phyloP scores from a whole-genome alignment of 2,888 invertebrate species.

The Trichogramma evanescens region DNA sequence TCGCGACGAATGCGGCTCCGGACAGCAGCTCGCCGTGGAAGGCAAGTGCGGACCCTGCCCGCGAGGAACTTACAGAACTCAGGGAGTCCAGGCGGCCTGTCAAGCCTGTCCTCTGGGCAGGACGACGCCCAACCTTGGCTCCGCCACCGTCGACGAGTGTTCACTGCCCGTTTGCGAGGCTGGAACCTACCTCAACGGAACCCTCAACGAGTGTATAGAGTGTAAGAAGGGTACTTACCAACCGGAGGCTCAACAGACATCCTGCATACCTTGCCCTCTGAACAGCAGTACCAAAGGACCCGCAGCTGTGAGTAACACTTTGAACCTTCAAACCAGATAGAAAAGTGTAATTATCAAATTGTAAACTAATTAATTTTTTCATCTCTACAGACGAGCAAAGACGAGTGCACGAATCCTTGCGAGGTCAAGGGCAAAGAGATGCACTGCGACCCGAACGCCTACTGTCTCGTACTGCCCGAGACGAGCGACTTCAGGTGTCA shows the following conservation, averaged over 20 bases:
- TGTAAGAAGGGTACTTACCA: conserved; percentile 90
- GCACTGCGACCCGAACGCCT: conserved; percentile 81
- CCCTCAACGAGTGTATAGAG: conserved; percentile 75
- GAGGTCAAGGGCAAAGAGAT: conserved; percentile 74
- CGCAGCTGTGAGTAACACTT: conserved; percentile 64
- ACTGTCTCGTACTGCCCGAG: conserved; percentile 75
- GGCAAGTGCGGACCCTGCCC: conserved; percentile 92
- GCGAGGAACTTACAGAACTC: conserved; percentile 76
- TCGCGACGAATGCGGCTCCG: conserved; percentile 81
- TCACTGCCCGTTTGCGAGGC: conserved; percentile 75
- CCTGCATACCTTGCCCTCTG: conserved; percentile 79
- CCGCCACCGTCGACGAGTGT: conserved; percentile 81
- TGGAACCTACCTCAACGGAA: conserved; percentile 80
- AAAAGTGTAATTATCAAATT: background rate
- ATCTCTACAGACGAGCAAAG: conserved; percentile 59
- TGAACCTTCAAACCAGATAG: background rate
- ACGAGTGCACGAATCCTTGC: conserved; percentile 86
- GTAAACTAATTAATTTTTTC: conserved; percentile 20
- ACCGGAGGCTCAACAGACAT: conserved; percentile 78
- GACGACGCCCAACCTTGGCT: conserved; percentile 81
- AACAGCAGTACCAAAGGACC: conserved; percentile 81
- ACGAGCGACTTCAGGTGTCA: conserved; percentile 82
- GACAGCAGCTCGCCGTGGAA: conserved; percentile 76
- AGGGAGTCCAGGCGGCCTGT: conserved; percentile 84
- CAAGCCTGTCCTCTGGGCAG: conserved; percentile 80